Evolutionary conservation across 2,797 vertebrate genomes (phyloP), one percentile per base, ranked within the genome.

Genomic region (Cheirogaleus major): DNA sequence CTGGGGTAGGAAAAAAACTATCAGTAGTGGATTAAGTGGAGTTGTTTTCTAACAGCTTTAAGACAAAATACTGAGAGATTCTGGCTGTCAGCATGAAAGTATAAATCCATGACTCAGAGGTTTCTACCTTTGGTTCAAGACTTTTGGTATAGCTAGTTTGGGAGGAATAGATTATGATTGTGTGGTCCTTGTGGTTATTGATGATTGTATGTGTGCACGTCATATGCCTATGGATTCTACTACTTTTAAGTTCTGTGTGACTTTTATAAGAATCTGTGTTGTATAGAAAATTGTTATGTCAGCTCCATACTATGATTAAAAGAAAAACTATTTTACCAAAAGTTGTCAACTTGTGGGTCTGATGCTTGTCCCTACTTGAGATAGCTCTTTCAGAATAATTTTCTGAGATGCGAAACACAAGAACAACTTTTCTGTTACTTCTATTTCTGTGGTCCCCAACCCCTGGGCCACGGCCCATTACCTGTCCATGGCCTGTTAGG

Each of bases 101-200:
- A 2, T 35, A 32, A 78, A 18, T 30, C 73, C 7, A 4, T 59
- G 43, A 12, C 30, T 57, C 61, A 20, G 4, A 0, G 1, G 8
- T 20, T 45, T 48, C 65, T 45, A 0, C 27, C 38, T 65, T 57
- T 55, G 43, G n/a, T 14, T 20, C 5, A 32, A 45, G 55, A 15
- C 14, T 1, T 76, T 20, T 4, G 13, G 25, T n/a, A 0, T 15
- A 30, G 25, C 61, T 4, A 0, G 0, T 69, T 30, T 2, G 22
- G 17, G 65, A 38, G 35, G 32, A n/a, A 4, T 32, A 4, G 27
- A 3, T 4, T 59, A 4, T 9, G 18, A n/a, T 50, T 15, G 17
- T 22, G 22, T 15, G 48, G 76, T 67, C 52, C 0, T 70, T 72
- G 17, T 52, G 50, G 55, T 22, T 11, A 1, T 1, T 4, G 30